Evolutionary conservation across 2,888 invertebrate species (phyloP), one percentile per base, ranked within the genome.

Genomic region (Charanyca ferruginea): DNA sequence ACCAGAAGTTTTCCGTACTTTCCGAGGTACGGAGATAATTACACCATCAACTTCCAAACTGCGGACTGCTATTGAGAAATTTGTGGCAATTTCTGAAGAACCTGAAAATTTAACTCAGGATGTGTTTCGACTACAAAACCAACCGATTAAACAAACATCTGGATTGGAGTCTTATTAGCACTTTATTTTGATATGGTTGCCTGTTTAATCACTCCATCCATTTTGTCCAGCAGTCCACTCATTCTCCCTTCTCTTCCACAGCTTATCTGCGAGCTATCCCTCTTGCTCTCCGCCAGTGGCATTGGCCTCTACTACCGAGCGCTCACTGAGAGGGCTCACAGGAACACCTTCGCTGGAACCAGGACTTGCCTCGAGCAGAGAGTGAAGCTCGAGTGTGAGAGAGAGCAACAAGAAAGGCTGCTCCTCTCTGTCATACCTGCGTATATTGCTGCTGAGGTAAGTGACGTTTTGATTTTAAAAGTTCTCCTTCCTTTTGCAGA

Each of bases 351-450:
- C 88, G 97, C 98, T 18, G 98, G 98, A 32, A 99, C 98, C 52
- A 96, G 98, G 76, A 98, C 98, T 16, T 98, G 98, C 82, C 97
- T 99, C 73, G 98, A 99, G 90, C 98, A 98, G 77, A 96, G 99
- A 66, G 98, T 99, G 68, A 98, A 98, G 93, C 94, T 99, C 75
- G 99, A 99, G 93, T 98, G 98, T 87, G 99, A 99, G 92, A 96
- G 98, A 81, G 98, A 99, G 85, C 98, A 98, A 86, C 99, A 99
- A 92, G 99, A 99, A 91, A 97, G 98, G 87, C 96, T 99, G 70
- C 93, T 99, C 66, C 96, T 99, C 22, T 98, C 98, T 83, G 99
- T 99, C 54, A 99, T 99, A 85, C 99, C 99, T 0, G 99, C 99
- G 16, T 99, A 99, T 88, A 98, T 99, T 74, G 98, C 99, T 16